These are phyloP conservation scores for Pomacea canaliculata DNA, from an alignment of 2,888 invertebrate species.

Conservation along the genomic window DNA sequence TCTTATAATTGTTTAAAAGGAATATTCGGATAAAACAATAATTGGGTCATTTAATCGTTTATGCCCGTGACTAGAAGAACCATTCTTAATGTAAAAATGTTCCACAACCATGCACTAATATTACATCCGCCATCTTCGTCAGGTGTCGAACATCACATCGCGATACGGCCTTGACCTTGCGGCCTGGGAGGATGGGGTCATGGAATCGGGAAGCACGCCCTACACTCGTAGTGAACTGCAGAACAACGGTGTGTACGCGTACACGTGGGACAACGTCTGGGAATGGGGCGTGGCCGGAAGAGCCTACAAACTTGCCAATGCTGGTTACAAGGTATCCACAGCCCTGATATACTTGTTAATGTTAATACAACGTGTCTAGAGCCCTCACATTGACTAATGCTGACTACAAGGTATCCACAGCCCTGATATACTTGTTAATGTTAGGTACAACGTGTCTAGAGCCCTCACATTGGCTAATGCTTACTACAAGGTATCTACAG, in stretches of 20 bases:
- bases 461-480: constrained; percentile 49
- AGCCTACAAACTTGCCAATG: constrained; percentile 50
- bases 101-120: no score
- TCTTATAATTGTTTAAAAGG: no score
- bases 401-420: constrained; percentile 47
- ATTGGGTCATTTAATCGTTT: no score
- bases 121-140: not conserved
- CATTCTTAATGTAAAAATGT: no score
- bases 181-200: constrained; percentile 59
- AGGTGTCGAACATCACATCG: constrained; percentile 34
- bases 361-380: not conserved
- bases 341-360: no score
- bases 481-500: constrained; percentile 46
- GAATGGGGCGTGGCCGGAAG: constrained; percentile 38
- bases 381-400: constrained; percentile 49
- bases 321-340: constrained; percentile 47
- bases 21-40: no score
- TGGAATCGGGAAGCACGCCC: constrained; percentile 31
- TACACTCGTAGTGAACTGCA: constrained; percentile 29
- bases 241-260: constrained; percentile 38
- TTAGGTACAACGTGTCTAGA: not conserved
- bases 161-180: constrained; percentile 41
- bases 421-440: no score
- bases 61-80: no score
- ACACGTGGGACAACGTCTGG: constrained; percentile 54